Conservation (phyloP, 1,140 invertebrate species). For the Anoplophora glabripennis region DNA sequence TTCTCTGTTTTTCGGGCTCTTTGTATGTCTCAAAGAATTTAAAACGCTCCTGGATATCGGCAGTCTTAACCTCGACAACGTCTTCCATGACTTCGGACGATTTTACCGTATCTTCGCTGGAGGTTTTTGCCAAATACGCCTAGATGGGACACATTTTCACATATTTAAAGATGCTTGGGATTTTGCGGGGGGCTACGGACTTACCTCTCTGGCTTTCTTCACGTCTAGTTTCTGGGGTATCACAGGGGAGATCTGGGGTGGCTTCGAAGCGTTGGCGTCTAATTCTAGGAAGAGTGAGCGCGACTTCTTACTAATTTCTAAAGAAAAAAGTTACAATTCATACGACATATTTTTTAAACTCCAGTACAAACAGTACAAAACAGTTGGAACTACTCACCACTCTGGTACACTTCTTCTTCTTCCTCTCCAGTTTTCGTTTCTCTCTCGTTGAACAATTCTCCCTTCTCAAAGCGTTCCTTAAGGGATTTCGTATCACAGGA, state of each 20-base stretch:
- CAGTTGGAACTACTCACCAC: constrained; percentile 57
- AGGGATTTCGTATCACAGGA: constrained; percentile 65
- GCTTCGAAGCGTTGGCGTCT: constrained; percentile 63
- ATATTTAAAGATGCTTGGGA: neutral
- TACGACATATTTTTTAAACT: too few species aligned
- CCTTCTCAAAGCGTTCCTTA: constrained; percentile 81
- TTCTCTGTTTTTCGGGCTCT: constrained; percentile 66
- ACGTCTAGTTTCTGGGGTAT: constrained; percentile 49
- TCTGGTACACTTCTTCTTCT: constrained; percentile 79
- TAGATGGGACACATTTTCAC: constrained; percentile 29
- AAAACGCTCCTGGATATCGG: constrained; percentile 79
- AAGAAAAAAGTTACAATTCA: constrained; percentile 18
- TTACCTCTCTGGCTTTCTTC: constrained; percentile 42
- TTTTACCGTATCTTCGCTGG: constrained; percentile 70
- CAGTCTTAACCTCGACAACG: constrained; percentile 69
- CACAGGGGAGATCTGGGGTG: constrained; percentile 47
- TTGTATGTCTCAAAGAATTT: constrained; percentile 89
- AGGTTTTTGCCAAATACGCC: constrained; percentile 56
- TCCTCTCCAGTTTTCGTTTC: constrained; percentile 58
- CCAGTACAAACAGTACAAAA: too few species aligned
- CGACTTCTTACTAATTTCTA: constrained; percentile 83
- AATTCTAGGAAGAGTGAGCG: constrained; percentile 81
- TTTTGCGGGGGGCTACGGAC: neutral
- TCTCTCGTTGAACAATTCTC: constrained; percentile 65
- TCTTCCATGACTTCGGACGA: constrained; percentile 66